Evolutionary conservation across 2,797 vertebrate species (phyloP), one percentile per base, ranked within the genome.

Genomic region (Eutrigla gurnardus): DNA sequence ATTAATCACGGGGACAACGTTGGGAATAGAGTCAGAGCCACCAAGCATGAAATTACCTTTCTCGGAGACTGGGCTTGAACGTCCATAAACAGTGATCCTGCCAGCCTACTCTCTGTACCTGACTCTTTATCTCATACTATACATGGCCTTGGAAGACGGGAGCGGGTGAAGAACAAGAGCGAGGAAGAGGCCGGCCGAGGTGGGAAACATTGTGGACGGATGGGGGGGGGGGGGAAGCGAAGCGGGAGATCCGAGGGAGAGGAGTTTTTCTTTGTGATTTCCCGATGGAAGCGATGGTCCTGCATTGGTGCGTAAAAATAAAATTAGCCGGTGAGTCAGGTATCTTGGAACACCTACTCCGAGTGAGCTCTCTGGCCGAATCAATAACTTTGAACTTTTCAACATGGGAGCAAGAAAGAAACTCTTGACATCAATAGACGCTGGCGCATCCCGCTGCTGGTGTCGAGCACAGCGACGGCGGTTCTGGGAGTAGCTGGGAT

Each of bases 21-120:
- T 83, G 85, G 89, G 84, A 89, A 80, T 87, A 88, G 87, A 92
- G 87, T 90, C 86, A 45, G 83, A 39, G 76, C 87, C 65, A 50
- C 85, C 89, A 80, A 92, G 94, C 95, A 88, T 95, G 94, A 95
- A 95, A 95, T 95, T 95, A 93, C 93, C 93, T 94, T 93, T 91
- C 89, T 91, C 85, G 81, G 85, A 90, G 86, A 81, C 87, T 77
- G 71, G 83, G 83, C 87, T 88, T 88, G 89, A 86, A 89, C 89
- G 88, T 94, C 93, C 89, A 93, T 94, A 92, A 94, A 94, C 91
- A 90, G 86, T n/a, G 74, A 88, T 91, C 87, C 82, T 81, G 87
- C 84, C 89, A 89, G 84, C 80, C 75, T 62, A 83, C 69, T 82
- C 90, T 81, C 78, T 73, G 83, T 78, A 84, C 77, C 73, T 55